phyloP scores from a whole-genome alignment of 2,888 invertebrate genomes.

The Lampropteryx suffumata region DNA sequence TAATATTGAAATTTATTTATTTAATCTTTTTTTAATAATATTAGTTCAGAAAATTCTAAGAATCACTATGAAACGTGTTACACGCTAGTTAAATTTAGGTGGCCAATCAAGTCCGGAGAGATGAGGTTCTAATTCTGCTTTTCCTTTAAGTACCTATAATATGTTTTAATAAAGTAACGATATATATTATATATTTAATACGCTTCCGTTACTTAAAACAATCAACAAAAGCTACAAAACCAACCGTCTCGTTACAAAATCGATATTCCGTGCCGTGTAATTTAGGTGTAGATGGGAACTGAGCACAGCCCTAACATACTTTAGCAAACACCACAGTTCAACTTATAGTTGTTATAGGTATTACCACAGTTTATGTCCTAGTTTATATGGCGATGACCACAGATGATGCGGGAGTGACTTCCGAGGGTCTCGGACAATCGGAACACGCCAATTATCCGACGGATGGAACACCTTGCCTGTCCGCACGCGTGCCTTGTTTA shows the following conservation, averaged over 20 bases:
- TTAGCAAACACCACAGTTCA: constrained; percentile 2
- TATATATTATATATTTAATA: too few species aligned
- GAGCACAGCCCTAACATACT: constrained; percentile 10
- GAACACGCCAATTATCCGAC: constrained; percentile 65
- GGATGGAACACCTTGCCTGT: constrained; percentile 71
- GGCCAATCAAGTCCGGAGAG: too few species aligned
- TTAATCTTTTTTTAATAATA: too few species aligned
- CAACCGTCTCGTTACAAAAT: constrained; percentile 22
- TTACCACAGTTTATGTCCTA: constrained; percentile 8
- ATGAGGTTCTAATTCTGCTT: too few species aligned
- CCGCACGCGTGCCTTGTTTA: constrained; percentile 35
- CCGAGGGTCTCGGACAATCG: constrained; percentile 54
- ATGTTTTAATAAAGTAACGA: too few species aligned
- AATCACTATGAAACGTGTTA: too few species aligned
- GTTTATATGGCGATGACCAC: constrained; percentile 4
- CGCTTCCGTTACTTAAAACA: constrained; percentile 19
- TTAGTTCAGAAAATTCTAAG: too few species aligned
- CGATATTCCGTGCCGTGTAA: constrained; percentile 18
- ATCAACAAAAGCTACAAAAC: constrained; percentile 13
- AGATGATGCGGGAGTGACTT: constrained; percentile 19
- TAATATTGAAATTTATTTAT: too few species aligned
- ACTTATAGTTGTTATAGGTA: not conserved
- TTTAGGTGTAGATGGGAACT: constrained; percentile 21
- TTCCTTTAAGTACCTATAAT: too few species aligned
- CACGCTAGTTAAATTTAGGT: too few species aligned